Evolutionary conservation across 2,888 invertebrate species (phyloP), one percentile per base, ranked within the genome.

Genomic region (Aelia acuminata): DNA sequence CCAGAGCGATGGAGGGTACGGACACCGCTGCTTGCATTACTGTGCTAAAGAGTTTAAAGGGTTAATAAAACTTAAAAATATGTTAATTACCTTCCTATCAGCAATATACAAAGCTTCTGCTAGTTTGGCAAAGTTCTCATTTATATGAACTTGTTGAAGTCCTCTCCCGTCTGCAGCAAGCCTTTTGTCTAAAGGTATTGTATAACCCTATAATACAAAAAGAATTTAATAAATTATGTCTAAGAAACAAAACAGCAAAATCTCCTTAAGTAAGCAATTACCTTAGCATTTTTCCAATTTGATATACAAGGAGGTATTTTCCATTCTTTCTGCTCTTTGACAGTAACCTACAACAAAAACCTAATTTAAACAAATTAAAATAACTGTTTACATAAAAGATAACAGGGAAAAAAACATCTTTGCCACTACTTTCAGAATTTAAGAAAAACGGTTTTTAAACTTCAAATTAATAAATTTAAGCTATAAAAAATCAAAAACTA

Each of bases 281-380:
- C 96, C 95, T 98, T 99, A 8, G 99, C 97, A 92, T 99, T 99
- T 93, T 99, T 99, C 99, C 99, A 99, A 92, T 99, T 99, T 0
- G 98, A 98, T 90, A 99, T 99, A 91, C 99, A 99, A 0, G 99
- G 99, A 13, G 99, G 99, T 90, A 97, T 97, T 93, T 99, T 99
- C 99, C 99, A 99, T 92, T 99, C 99, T 89, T 98, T 96, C 92
- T 99, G 99, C 92, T 99, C 99, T 92, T 99, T 99, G 0, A 99
- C 99, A 4, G 99, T 98, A 0, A 98, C 93, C 91, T 91, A 85
- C 75, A 92, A 93, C 43, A 89, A 22, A 86, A 50, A 48, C 2
- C 53, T 84, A 88, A 88, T 49, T 85, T 84, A 80, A 26, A 88
- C 49, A 49, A 20, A 75, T 39, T n/a, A 39, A 39, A 75, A 75